These are phyloP conservation scores for Typhlichthys eigenmanni DNA, from an alignment of 2,797 vertebrate species.

Conservation along the genomic window DNA sequence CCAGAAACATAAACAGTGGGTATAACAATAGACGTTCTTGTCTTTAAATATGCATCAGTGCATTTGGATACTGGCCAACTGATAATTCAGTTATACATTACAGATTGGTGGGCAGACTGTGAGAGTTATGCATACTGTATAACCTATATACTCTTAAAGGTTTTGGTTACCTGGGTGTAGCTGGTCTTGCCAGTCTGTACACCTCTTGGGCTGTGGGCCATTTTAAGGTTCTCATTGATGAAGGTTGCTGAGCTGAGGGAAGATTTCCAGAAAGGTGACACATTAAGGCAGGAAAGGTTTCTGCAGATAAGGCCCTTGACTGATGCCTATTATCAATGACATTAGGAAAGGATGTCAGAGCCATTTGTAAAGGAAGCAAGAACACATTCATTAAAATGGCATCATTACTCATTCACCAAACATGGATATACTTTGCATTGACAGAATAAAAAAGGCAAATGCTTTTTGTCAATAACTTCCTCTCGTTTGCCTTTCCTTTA, in stretches of 20 bases:
- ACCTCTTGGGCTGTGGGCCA: conserved; percentile 17
- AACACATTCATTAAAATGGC: conserved; percentile 29
- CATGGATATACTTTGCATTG: conserved; percentile 24
- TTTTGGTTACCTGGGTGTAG: background rate
- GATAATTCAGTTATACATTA: conserved; percentile 25
- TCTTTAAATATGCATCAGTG: conserved; percentile 19
- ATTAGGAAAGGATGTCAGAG: conserved; percentile 44
- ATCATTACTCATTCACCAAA: conserved; percentile 37
- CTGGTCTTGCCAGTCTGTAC: background rate
- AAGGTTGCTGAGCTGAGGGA: conserved; percentile 48
- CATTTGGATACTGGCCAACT: conserved; percentile 25
- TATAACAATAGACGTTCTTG: conserved; percentile 2
- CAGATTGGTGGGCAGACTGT: conserved; percentile 15
- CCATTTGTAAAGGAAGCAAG: conserved; percentile 41
- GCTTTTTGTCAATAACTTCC: conserved; percentile 38
- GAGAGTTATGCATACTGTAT: background rate
- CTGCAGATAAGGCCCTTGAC: conserved; percentile 53
- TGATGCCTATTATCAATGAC: conserved; percentile 48
- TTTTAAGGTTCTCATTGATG: conserved; percentile 31
- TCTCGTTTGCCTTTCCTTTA: conserved; percentile 38
- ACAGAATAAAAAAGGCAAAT: conserved; percentile 36
- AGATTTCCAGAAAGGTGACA: conserved; percentile 46
- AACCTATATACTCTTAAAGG: conserved; percentile 1
- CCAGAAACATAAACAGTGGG: background rate
- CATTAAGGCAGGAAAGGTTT: conserved; percentile 56